phyloP scores from a whole-genome alignment of 2,888 invertebrate species.

The Cordilura impudica region DNA sequence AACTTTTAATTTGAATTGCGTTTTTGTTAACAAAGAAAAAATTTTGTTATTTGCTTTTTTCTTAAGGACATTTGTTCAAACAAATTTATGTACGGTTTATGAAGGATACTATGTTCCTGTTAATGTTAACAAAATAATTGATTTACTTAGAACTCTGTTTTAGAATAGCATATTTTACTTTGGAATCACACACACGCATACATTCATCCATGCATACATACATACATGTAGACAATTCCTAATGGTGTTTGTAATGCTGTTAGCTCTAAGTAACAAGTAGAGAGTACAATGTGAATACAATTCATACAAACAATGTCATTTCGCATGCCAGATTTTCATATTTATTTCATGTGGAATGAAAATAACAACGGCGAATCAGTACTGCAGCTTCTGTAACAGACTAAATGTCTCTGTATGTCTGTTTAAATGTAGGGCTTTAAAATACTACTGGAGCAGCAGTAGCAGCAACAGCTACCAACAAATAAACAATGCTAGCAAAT shows the following conservation, averaged over 20 bases:
- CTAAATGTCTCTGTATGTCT: constrained; percentile 30
- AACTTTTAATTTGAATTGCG: too few relatives aligned
- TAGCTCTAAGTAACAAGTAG: constrained; percentile 1
- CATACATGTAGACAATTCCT: neutral
- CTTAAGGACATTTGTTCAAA: too few relatives aligned
- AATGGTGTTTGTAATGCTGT: constrained; percentile 5
- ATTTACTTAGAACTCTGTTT: neutral
- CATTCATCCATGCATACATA: neutral
- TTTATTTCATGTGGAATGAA: too few relatives aligned
- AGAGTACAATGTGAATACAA: neutral
- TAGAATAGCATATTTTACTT: neutral
- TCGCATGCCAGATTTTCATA: constrained; percentile 72
- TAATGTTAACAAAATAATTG: too few relatives aligned
- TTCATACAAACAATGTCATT: constrained; percentile 65
- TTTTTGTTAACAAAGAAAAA: too few relatives aligned
- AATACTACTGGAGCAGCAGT: constrained; percentile 45
- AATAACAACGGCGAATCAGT: neutral
- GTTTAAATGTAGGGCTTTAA: constrained; percentile 52
- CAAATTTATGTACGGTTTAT: too few relatives aligned
- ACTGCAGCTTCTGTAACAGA: constrained; percentile 21
- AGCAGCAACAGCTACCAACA: constrained; percentile 60
- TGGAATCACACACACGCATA: neutral
- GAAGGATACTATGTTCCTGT: too few relatives aligned
- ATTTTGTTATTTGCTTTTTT: too few relatives aligned
- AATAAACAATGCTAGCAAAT: constrained; percentile 70